These are phyloP conservation scores for Bos taurus DNA, from an alignment of 2,113 vertebrate genomes.

Conservation along the genomic window ARS-UCD2.0 NC_037329.1:122394501-122395000, in stretches of 20 bases:
- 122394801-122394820: background rate
- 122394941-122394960: background rate
- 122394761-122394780: background rate
- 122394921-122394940: background rate
- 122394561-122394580: background rate
- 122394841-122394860: background rate
- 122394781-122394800: background rate
- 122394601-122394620: background rate
- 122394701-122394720: background rate
- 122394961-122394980: background rate
- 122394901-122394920: background rate
- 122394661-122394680: background rate
- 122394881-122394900: background rate
- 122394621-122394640: background rate
- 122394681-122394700: background rate
- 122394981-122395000: conserved; percentile 21
- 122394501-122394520: background rate
- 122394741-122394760: no score
- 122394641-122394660: background rate
- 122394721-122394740: background rate
- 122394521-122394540: background rate
- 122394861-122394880: background rate
- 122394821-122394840: background rate
- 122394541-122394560: background rate
- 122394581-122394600: background rate